These are phyloP conservation scores for Phenganax stokvisi DNA, from an alignment of 92 coral and sea anemone genomes.

Conservation along the genomic window DNA sequence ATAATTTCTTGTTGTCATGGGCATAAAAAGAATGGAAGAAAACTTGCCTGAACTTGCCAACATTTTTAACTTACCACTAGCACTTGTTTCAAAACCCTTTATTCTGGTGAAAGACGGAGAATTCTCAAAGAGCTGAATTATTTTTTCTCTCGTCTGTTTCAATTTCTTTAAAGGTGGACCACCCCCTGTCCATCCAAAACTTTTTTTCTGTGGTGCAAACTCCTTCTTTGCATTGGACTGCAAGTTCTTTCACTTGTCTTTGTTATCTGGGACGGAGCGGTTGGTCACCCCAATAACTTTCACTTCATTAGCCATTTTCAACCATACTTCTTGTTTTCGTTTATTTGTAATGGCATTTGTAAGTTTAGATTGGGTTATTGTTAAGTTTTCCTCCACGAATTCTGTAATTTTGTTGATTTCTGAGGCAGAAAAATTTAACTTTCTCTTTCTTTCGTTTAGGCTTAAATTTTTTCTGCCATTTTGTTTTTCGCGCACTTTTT, in stretches of 20 bases:
- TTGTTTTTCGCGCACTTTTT: constrained; percentile 2
- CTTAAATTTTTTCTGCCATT: background rate
- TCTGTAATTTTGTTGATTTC: constrained; percentile 44
- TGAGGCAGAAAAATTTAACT: constrained; percentile 40
- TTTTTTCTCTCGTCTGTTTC: constrained; percentile 27
- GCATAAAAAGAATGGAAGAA: background rate
- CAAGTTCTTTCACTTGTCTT: constrained; percentile 53
- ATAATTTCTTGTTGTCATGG: background rate
- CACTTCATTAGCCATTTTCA: constrained; percentile 35
- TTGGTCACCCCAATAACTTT: constrained; percentile 36
- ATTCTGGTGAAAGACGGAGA: constrained; percentile 42
- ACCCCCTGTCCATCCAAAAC: constrained; percentile 43
- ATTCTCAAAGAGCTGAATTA: constrained; percentile 32
- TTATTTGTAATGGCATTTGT: constrained; percentile 44
- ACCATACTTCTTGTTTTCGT: constrained; percentile 33
- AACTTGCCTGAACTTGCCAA: constrained; percentile 18
- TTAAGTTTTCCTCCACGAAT: constrained; percentile 30
- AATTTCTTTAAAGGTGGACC: constrained; percentile 47
- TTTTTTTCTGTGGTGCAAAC: constrained; percentile 19
- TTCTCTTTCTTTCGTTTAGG: constrained; percentile 31
- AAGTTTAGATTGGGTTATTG: constrained; percentile 34
- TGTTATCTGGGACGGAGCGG: constrained; percentile 41
- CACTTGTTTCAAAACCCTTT: constrained; percentile 37
- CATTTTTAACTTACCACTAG: background rate
- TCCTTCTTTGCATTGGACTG: constrained; percentile 42